Base-by-base conservation (phyloP, 2,888 invertebrate genomes). In the Sesamia inferens region DNA sequence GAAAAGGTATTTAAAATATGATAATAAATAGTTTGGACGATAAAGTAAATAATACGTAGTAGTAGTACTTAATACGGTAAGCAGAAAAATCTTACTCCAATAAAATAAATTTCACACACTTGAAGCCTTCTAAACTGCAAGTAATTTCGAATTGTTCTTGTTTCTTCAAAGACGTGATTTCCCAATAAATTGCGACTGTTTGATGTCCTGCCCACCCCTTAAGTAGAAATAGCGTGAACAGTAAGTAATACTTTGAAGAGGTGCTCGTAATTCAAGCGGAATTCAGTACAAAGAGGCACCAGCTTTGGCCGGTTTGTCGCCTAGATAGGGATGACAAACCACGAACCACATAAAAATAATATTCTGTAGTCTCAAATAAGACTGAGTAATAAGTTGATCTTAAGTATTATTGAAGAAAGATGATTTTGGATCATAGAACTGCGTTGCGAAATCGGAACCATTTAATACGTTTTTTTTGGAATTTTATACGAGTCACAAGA, bases 261-360 rank as follows among this genome's bases (percentile, higher is more conserved):
- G 85, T 83, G 81, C 85, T 83, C 87, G 84, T 87, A 81, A 87
- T 81, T 87, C 84, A 83, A 87, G 81, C 75, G 78, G 81, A 83
- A 87, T 87, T 71, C 79, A 81, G 78, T 87, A 87, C 84, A 83
- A 83, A 85, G 83, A 66, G 74, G 73, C 67, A 81, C 71, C 74
- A 71, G 68, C 77, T 74, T 74, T 71, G 75, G 61, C n/a, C 76
- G 68, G 84, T 67, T 61, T 66, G 81, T 81, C 83, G 84, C 69
- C 84, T 71, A n/a, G 11, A 22, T 42, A 84, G 84, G 84, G 81
- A 69, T 76, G 76, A 5, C 68, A 47, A 81, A 84, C 42, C 42
- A 31, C 22, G 64, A 31, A 64, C 47, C 61, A 31, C 14, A 51
- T 79, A 59, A 47, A 2, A 54, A 67, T 31, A 51, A 31, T 64